phyloP scores from a whole-genome alignment of 2,113 vertebrate species.

The Corythornis madagascariensis region DNA sequence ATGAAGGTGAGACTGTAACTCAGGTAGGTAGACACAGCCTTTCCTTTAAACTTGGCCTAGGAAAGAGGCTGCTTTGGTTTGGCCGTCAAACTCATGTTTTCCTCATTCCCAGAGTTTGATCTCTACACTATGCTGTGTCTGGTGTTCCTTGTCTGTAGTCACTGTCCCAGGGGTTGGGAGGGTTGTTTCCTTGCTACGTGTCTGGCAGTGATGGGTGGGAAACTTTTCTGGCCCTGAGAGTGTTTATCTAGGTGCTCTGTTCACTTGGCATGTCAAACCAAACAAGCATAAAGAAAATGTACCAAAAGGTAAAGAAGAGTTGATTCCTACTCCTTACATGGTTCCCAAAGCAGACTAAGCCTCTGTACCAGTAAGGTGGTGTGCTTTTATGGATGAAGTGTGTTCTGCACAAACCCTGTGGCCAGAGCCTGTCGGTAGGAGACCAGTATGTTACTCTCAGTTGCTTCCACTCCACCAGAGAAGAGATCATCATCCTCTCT shows the following conservation, averaged over 20 bases:
- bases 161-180: not conserved
- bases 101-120: not conserved
- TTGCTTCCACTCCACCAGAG: not conserved
- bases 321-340: accelerated
- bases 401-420: not conserved
- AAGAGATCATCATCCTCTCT: not conserved
- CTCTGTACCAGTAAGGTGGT: not conserved
- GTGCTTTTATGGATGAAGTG: not conserved
- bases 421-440: not conserved
- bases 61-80: not conserved
- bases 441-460: accelerated
- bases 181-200: not conserved
- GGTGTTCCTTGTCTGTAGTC: not conserved
- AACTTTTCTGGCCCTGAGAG: not conserved
- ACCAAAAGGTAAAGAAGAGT: not conserved
- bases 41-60: not conserved
- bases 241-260: accelerated
- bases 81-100: not conserved
- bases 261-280: accelerated
- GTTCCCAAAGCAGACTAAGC: not conserved
- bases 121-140: accelerated
- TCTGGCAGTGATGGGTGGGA: not conserved
- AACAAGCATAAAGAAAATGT: not conserved
- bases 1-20: not conserved
- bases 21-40: not conserved